phyloP scores from a whole-genome alignment of 2,113 vertebrate genomes.

The Nansenia antarctica region DNA sequence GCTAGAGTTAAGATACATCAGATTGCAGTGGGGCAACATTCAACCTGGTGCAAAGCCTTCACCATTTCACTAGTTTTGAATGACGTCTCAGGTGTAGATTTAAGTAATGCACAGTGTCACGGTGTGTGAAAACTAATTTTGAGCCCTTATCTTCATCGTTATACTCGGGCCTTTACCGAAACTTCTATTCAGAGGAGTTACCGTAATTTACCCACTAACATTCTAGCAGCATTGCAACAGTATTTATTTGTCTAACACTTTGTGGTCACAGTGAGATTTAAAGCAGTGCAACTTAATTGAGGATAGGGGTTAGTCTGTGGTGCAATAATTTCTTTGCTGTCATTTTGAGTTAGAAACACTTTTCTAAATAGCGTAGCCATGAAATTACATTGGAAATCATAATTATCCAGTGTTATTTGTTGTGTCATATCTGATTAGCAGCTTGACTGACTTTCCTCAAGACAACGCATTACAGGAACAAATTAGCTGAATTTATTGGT shows the following conservation, averaged over 20 bases:
- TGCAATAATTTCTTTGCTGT: background rate
- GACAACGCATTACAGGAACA: background rate
- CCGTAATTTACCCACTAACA: no score
- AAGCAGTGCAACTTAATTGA: no score
- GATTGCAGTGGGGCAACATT: no score
- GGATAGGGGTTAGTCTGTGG: background rate
- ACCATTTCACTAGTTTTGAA: background rate
- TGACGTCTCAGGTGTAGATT: background rate
- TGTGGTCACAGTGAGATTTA: no score
- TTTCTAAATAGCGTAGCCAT: conserved; percentile 23
- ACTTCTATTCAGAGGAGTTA: no score
- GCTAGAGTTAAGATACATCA: background rate
- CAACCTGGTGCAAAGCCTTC: background rate
- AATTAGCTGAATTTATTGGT: background rate
- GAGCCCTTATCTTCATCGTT: no score
- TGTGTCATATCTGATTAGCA: conserved; percentile 39
- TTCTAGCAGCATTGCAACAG: no score
- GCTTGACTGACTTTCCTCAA: conserved; percentile 7
- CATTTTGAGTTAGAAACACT: conserved; percentile 16
- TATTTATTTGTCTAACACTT: no score
- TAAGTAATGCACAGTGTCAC: no score
- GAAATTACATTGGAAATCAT: conserved; percentile 19
- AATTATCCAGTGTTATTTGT: conserved; percentile 26
- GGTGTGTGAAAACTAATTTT: background rate
- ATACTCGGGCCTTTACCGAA: no score